phyloP scores from a whole-genome alignment of 2,113 vertebrate genomes.

The Motacilla alba region DNA sequence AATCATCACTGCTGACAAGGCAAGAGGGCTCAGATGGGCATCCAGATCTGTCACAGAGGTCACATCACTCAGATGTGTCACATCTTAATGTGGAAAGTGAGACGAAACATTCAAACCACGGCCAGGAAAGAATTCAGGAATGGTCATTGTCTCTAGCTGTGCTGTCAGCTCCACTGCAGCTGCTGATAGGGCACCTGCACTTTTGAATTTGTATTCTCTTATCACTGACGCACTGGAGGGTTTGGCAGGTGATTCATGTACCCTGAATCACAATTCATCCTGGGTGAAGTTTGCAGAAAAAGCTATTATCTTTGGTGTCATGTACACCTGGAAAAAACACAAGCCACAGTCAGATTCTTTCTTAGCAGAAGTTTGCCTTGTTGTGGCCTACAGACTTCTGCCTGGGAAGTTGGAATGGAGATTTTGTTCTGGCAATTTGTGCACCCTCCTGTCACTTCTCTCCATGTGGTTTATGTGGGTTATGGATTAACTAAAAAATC shows the following conservation, averaged over 20 bases:
- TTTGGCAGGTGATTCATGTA: constrained; percentile 19
- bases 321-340: accelerated
- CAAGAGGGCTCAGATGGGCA: background rate
- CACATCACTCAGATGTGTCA: background rate
- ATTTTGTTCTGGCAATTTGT: background rate
- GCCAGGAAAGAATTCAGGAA: background rate
- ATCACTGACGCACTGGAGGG: background rate
- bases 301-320: background rate
- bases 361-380: background rate
- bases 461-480: background rate
- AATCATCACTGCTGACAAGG: background rate
- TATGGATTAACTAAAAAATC: background rate
- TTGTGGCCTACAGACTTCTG: background rate
- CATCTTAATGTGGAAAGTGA: background rate
- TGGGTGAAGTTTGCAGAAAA: background rate
- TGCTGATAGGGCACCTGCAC: background rate
- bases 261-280: background rate
- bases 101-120: accelerated
- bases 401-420: background rate
- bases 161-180: background rate
- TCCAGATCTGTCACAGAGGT: background rate
- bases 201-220: background rate
- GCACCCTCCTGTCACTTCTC: background rate
- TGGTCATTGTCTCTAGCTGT: background rate
- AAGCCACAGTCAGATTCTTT: background rate